These are phyloP conservation scores for Hemicentrotus pulcherrimus DNA, from an alignment of 35 echinoderm and acorn worm species.

Conservation along the genomic window DNA sequence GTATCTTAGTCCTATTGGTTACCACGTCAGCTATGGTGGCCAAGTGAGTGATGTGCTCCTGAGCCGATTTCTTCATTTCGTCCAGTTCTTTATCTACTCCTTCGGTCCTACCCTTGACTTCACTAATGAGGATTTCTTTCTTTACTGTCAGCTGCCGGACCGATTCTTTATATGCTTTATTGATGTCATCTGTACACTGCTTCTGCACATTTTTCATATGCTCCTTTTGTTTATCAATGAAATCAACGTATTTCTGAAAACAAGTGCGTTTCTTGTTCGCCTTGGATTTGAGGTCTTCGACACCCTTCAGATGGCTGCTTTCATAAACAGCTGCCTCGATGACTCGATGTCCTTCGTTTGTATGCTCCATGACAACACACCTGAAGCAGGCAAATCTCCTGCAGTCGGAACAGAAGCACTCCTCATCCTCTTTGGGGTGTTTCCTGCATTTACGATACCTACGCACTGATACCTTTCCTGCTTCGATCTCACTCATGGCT, in stretches of 20 bases:
- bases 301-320: not conserved
- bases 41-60: not conserved
- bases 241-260: not conserved
- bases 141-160: not conserved
- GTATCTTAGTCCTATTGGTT: not conserved
- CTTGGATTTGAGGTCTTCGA: not conserved
- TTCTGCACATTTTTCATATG: not conserved
- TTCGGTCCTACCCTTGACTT: not conserved
- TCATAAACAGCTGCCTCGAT: not conserved
- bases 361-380: not conserved
- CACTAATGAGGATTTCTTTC: not conserved
- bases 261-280: not conserved
- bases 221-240: not conserved
- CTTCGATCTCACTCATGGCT: not conserved
- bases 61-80: not conserved
- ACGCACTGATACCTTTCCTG: not conserved
- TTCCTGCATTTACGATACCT: conserved; percentile 3
- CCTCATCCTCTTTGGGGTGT: not conserved
- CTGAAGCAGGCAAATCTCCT: conserved; percentile 1
- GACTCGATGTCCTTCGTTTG: not conserved
- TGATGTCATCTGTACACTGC: not conserved
- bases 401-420: not conserved
- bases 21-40: not conserved
- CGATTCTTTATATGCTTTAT: not conserved
- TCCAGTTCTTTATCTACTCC: not conserved